A percentile compares a stretch with the other conserved stretches of the same genome.
phyloP scores from a whole-genome alignment of 2,888 invertebrate species.

The Dicyrtoma fusca region DNA sequence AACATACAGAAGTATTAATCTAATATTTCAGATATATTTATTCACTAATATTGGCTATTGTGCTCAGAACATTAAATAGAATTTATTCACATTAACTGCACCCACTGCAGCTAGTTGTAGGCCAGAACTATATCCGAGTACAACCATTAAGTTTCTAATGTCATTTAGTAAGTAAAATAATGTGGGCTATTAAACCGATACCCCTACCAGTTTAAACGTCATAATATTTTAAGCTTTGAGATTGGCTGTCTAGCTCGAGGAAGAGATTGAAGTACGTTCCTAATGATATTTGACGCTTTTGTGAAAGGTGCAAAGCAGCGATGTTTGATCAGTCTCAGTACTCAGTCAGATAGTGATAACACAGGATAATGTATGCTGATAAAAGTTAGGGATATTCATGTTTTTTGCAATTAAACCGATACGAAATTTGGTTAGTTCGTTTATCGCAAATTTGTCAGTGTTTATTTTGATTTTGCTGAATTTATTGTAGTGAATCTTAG shows the following conservation, averaged over 20 bases:
- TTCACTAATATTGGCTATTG: too few species aligned
- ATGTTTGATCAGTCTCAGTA: not conserved
- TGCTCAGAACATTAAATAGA: too few species aligned
- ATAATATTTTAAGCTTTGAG: too few species aligned
- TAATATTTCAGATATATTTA: too few species aligned
- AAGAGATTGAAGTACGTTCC: not conserved
- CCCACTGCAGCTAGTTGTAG: too few species aligned
- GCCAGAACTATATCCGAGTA: too few species aligned
- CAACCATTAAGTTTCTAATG: not conserved
- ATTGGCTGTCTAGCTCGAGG: too few species aligned
- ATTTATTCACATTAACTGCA: too few species aligned
- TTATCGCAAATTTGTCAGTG: not conserved
- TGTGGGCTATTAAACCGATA: not conserved
- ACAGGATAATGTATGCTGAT: not conserved
- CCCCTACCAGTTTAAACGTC: too few species aligned
- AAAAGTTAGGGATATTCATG: slow-evolving; percentile 13
- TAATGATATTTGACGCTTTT: not conserved
- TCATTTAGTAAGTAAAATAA: not conserved
- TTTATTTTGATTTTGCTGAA: not conserved
- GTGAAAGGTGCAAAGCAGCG: not conserved
- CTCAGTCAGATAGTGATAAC: not conserved
- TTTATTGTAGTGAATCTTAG: not conserved
- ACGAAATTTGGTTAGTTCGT: not conserved
- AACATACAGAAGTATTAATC: too few species aligned
- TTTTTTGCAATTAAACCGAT: slow-evolving; percentile 4